phyloP scores from a whole-genome alignment of 2,113 vertebrate species.

The Oenanthe melanoleuca region DNA sequence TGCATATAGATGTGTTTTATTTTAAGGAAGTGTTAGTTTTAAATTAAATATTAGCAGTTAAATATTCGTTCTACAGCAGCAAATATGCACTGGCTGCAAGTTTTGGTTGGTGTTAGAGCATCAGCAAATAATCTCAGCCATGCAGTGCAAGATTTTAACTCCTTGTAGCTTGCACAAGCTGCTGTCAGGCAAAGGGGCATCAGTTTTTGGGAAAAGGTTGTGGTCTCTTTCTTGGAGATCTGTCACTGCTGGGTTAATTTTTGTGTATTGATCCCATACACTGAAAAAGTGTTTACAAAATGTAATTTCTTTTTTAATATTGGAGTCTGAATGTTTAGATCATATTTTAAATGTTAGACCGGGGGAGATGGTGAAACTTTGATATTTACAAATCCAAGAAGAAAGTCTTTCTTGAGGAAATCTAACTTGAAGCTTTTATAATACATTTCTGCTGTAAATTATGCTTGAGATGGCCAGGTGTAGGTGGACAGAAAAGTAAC shows the following conservation, averaged over 20 bases:
- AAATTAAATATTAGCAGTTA: constrained; percentile 33
- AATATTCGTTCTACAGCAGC: neutral
- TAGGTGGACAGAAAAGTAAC: constrained; percentile 29
- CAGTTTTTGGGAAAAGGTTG: neutral
- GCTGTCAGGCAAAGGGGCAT: neutral
- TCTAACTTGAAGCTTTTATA: neutral
- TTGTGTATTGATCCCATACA: neutral
- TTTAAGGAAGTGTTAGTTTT: constrained; percentile 54
- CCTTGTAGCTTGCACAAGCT: neutral
- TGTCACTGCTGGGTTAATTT: neutral
- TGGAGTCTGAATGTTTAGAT: neutral
- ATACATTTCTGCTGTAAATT: constrained; percentile 29
- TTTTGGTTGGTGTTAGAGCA: constrained; percentile 3
- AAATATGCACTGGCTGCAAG: neutral
- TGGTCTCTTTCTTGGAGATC: neutral
- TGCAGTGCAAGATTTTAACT: neutral
- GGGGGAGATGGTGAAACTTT: neutral
- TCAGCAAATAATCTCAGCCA: neutral
- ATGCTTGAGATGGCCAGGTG: neutral
- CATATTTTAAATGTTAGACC: neutral
- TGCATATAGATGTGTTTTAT: constrained; percentile 17
- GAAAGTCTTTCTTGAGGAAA: neutral
- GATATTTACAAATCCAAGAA: neutral
- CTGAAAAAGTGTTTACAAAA: neutral
- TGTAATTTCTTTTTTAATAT: neutral